Evolutionary conservation across 2,888 invertebrate genomes (phyloP).

Genomic region (Phragmatobia fuliginosa): DNA sequence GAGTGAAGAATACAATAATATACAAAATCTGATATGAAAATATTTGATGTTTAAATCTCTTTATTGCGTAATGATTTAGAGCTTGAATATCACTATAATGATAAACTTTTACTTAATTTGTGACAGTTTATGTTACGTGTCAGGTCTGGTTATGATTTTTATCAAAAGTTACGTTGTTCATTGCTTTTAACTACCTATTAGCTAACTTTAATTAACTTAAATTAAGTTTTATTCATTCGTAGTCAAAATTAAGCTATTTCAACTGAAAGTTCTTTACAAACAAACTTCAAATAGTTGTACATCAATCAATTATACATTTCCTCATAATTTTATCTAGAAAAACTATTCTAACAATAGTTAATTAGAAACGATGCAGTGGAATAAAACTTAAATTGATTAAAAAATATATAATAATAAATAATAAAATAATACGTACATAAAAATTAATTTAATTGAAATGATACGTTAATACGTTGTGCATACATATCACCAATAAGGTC

Average conservation of each 20-base stretch:
- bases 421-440: not conserved
- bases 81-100: too few species aligned
- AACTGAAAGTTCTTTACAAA: not conserved
- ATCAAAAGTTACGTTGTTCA: too few species aligned
- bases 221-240: not conserved
- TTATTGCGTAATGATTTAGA: too few species aligned
- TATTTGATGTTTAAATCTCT: too few species aligned
- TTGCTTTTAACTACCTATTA: too few species aligned
- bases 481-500: constrained; percentile 64
- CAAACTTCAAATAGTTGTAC: not conserved
- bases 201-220: too few species aligned
- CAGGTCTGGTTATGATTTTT: not conserved
- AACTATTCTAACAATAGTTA: not conserved
- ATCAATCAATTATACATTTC: not conserved
- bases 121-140: not conserved
- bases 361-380: not conserved
- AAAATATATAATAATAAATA: too few species aligned
- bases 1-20: too few species aligned
- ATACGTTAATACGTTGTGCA: constrained; percentile 37
- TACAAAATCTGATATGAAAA: too few species aligned
- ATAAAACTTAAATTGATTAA: not conserved
- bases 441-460: constrained; percentile 17
- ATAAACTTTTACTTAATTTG: not conserved
- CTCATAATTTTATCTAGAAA: not conserved
- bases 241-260: not conserved